Conservation (phyloP, 30 jellyfish, hydroid and myxozoan species). For the Sanderia malayensis region DNA sequence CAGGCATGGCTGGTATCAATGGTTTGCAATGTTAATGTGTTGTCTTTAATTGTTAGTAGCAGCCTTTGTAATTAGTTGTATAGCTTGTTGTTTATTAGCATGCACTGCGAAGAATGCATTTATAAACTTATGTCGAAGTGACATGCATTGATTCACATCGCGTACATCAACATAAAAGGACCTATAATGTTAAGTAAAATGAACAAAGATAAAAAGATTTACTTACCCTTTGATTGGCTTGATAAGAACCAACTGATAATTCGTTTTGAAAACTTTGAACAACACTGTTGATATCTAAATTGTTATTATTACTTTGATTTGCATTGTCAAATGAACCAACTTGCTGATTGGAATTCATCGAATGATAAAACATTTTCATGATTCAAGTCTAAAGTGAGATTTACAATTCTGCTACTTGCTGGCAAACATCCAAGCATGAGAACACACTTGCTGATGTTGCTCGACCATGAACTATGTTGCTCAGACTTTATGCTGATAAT, state of each 20-base stretch:
- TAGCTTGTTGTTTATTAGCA: too few relatives aligned
- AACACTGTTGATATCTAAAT: slow-evolving; percentile 52
- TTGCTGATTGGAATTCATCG: slow-evolving; percentile 44
- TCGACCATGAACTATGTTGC: too few relatives aligned
- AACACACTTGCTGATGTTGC: slow-evolving; percentile 22
- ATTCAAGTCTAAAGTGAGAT: slow-evolving; percentile 12
- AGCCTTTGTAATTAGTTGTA: too few relatives aligned
- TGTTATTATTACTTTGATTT: too few relatives aligned
- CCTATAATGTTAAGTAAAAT: too few relatives aligned
- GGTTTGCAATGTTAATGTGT: too few relatives aligned
- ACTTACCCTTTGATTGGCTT: slow-evolving; percentile 46
- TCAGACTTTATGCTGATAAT: slow-evolving; percentile 21
- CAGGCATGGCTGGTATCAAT: too few relatives aligned
- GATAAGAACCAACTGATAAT: slow-evolving; percentile 53
- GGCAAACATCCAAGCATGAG: slow-evolving; percentile 69
- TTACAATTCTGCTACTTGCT: slow-evolving; percentile 33
- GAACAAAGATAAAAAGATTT: neutral
- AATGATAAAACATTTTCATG: slow-evolving; percentile 66
- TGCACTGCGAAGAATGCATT: too few relatives aligned
- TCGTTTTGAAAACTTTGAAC: slow-evolving; percentile 65
- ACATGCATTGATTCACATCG: too few relatives aligned
- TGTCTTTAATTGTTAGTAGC: too few relatives aligned
- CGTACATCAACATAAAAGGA: too few relatives aligned
- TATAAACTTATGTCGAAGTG: too few relatives aligned
- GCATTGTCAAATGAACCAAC: slow-evolving; percentile 41